Percentiles rank a stretch among this genome's conserved stretches.
phyloP scores from a whole-genome alignment of 1,140 invertebrate species.

The Venustaconcha ellipsiformis region DNA sequence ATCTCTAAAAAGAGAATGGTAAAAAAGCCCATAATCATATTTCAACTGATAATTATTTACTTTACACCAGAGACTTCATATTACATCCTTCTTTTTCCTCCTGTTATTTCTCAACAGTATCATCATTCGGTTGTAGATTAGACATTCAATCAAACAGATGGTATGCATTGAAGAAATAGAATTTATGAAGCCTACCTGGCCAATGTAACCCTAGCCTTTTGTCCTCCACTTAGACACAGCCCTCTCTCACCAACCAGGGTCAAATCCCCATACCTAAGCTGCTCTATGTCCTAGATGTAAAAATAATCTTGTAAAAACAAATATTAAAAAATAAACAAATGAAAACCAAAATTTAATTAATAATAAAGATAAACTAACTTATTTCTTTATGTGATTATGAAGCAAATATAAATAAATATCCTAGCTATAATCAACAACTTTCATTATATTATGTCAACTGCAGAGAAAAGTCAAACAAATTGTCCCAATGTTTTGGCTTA shows the following conservation, averaged over 20 bases:
- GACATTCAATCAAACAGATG: no score
- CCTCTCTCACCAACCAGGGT: constrained; percentile 91
- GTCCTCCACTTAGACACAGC: constrained; percentile 87
- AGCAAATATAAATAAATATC: constrained; percentile 32
- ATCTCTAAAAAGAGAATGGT: no score
- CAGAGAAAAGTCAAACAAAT: constrained; percentile 22
- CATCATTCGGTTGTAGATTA: no score
- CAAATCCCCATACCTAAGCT: constrained; percentile 82
- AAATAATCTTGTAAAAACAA: neutral
- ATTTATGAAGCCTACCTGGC: constrained; percentile 52
- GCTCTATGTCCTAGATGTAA: constrained; percentile 76
- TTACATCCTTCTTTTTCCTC: no score
- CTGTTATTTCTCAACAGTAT: no score
- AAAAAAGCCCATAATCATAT: no score
- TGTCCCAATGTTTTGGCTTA: constrained; percentile 85
- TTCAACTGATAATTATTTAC: no score
- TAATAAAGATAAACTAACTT: neutral
- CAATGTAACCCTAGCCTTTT: constrained; percentile 86
- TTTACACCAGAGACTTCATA: no score
- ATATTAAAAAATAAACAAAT: neutral
- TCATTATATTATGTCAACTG: constrained; percentile 47
- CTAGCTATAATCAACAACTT: constrained; percentile 56
- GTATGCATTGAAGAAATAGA: neutral
- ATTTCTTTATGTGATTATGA: neutral
- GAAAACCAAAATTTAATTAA: neutral